phyloP scores from a whole-genome alignment of 2,113 vertebrate genomes.

The Ptychochromis oligacanthus region DNA sequence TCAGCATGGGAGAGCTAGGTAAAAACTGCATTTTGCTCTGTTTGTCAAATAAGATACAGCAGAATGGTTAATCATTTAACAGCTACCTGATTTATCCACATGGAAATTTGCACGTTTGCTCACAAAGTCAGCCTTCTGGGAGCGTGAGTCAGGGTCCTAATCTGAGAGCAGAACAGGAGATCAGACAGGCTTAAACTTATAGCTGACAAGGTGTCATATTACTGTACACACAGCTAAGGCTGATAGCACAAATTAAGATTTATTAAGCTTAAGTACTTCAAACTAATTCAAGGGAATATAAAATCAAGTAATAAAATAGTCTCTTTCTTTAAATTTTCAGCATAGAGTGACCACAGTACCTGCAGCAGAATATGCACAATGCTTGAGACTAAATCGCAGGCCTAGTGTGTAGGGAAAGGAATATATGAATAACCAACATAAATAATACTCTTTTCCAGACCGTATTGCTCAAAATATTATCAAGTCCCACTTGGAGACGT shows the following conservation, averaged over 20 bases:
- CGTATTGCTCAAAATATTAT: constrained; percentile 99
- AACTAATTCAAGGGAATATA: constrained; percentile 14
- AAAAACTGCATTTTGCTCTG: constrained; percentile 42
- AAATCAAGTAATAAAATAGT: not conserved
- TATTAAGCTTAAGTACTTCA: constrained; percentile 20
- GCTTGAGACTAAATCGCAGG: not conserved
- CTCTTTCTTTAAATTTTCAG: not conserved
- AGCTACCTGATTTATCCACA: not conserved
- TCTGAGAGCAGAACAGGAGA: constrained; percentile 54
- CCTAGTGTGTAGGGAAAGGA: not conserved
- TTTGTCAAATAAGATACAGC: not conserved
- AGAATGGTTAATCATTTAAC: not conserved
- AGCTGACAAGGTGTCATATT: constrained; percentile 48
- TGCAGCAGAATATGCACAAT: not conserved
- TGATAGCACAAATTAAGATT: constrained; percentile 8
- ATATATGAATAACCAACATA: not conserved
- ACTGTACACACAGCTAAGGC: constrained; percentile 18
- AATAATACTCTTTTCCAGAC: constrained; percentile 78
- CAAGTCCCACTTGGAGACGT: constrained; percentile 98
- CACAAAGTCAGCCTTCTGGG: constrained; percentile 18
- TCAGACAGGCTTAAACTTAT: constrained; percentile 60
- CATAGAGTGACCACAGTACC: not conserved
- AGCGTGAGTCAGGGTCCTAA: constrained; percentile 58
- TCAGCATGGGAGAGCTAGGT: constrained; percentile 95
- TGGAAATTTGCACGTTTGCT: constrained; percentile 23